Evolutionary conservation across 2,888 invertebrate species (phyloP).

Genomic region (Craniophora ligustri): DNA sequence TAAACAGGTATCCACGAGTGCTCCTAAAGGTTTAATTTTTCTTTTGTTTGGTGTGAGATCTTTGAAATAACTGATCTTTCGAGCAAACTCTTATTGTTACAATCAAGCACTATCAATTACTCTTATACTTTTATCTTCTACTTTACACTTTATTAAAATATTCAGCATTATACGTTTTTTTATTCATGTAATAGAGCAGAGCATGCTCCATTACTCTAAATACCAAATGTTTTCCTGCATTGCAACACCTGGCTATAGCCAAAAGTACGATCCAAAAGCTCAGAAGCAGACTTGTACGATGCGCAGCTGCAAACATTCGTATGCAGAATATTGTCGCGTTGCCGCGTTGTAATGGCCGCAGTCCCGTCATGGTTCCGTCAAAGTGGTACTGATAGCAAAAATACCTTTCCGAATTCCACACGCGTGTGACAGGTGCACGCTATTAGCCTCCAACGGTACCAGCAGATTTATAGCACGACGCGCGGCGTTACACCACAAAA

Average conservation of each 20-base stretch:
- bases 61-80: too few relatives aligned
- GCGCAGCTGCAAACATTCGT: conserved; percentile 17
- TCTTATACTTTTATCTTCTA: too few relatives aligned
- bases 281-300: conserved; percentile 19
- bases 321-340: conserved; percentile 26
- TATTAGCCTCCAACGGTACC: conserved; percentile 62
- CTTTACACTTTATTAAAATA: too few relatives aligned
- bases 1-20: too few relatives aligned
- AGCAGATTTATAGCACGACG: conserved; percentile 62
- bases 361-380: conserved; percentile 32
- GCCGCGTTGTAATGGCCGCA: conserved; percentile 25
- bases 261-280: conserved; percentile 21
- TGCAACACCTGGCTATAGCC: conserved; percentile 28
- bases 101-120: too few relatives aligned
- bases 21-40: too few relatives aligned
- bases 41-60: too few relatives aligned
- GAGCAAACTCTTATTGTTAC: too few relatives aligned
- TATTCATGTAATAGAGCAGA: too few relatives aligned
- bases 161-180: too few relatives aligned
- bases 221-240: conserved; percentile 39
- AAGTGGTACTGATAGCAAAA: conserved; percentile 49
- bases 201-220: conserved; percentile 34
- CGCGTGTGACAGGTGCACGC: conserved; percentile 60
- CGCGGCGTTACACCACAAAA: conserved; percentile 61
- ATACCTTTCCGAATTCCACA: conserved; percentile 52